phyloP scores from a whole-genome alignment of 2,113 vertebrate genomes.

The Eidolon helvum region DNA sequence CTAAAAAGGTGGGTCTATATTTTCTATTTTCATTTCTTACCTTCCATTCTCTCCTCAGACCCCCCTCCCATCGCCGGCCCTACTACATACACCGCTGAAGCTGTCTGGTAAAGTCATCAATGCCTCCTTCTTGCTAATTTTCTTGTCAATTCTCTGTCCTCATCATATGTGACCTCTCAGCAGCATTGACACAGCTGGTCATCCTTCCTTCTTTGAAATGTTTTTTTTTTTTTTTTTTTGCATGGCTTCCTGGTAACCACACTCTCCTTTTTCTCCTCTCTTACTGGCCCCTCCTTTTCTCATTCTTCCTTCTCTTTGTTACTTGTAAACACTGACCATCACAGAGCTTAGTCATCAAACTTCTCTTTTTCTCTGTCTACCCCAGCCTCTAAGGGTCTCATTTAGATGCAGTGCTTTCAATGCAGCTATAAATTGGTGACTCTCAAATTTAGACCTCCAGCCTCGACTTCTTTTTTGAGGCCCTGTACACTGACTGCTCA shows the following conservation, averaged over 20 bases:
- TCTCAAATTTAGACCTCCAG: background rate
- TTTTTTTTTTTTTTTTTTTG: background rate
- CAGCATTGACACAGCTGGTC: background rate
- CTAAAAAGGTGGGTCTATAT: background rate
- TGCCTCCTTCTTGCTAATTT: background rate
- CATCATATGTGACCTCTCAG: background rate
- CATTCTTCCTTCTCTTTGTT: background rate
- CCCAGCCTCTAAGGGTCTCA: background rate
- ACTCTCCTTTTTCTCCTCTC: background rate
- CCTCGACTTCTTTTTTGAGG: background rate
- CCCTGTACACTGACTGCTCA: background rate
- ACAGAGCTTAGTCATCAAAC: background rate
- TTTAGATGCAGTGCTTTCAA: background rate
- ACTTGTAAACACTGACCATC: background rate
- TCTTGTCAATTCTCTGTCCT: background rate
- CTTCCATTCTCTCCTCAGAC: background rate
- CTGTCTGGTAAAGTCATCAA: background rate
- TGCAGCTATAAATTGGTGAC: background rate
- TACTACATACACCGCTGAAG: background rate
- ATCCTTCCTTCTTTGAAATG: background rate
- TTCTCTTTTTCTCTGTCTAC: background rate
- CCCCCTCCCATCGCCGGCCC: accelerated
- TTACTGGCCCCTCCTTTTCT: background rate
- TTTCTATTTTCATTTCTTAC: background rate
- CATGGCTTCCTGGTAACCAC: background rate